Percentiles rank a stretch among this genome's conserved stretches.
Evolutionary conservation across 2,888 invertebrate genomes (phyloP).

Genomic region (Lepidochrysops patricia): DNA sequence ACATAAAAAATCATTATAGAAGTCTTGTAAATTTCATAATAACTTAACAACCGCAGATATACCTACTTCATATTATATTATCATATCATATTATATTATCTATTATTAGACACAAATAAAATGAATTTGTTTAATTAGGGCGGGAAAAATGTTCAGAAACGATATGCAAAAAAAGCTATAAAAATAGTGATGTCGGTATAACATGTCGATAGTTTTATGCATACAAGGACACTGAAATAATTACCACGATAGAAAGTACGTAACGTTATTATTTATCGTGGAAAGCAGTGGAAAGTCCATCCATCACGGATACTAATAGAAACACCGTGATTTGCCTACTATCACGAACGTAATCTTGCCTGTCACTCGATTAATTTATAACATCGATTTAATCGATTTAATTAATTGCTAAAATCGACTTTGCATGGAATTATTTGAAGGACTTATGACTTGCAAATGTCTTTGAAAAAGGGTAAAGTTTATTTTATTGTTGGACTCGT

Average conservation of each 20-base stretch:
- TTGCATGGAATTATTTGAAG: neutral
- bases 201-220: constrained; percentile 32
- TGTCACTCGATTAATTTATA: constrained; percentile 10
- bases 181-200: constrained; percentile 17
- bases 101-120: no score
- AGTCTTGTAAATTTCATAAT: no score
- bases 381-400: constrained; percentile 8
- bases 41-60: no score
- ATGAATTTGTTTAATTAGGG: no score
- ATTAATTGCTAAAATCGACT: constrained; percentile 11
- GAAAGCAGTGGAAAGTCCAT: constrained; percentile 51
- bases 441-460: neutral
- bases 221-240: constrained; percentile 31
- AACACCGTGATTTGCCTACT: constrained; percentile 14
- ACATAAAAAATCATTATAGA: no score
- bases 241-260: constrained; percentile 38
- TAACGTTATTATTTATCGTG: constrained; percentile 55
- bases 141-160: no score
- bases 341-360: constrained; percentile 13
- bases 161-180: no score
- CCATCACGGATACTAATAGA: constrained; percentile 20
- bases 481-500: no score
- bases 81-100: no score
- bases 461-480: neutral
- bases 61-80: no score